Evolutionary conservation across 2,888 invertebrate species (phyloP), one percentile per base, ranked within the genome.

Genomic region (Automeris io): DNA sequence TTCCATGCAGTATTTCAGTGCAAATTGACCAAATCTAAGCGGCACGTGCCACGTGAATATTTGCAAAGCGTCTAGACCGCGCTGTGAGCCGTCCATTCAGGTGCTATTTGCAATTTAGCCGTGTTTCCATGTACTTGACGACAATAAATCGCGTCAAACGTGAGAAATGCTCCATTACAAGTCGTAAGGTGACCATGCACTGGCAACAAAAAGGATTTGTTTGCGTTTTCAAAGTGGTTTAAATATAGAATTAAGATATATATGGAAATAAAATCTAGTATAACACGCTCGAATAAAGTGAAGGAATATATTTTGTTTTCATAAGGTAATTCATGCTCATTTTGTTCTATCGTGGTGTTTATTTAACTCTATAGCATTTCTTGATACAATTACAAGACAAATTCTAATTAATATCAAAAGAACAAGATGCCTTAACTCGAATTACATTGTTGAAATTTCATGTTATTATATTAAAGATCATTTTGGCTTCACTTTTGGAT

Each of bases 111-210:
- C 66, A 75, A 67, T 71, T 61, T 60, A 57, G 51, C 46, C 45
- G 46, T 40, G 43, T 50, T 37, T 29, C 38, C 33, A 22, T 37
- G 13, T 24, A 36, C 51, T 36, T 42, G 38, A 42, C 43, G 40
- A 46, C 62, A 46, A 68, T 73, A 72, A 74, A 73, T 78, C 66
- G 55, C 56, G 56, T 57, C 56, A 53, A 51, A 54, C 49, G 54
- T 56, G 59, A 54, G 70, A 72, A 72, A 76, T 75, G 76, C 66
- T 62, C 65, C 68, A 70, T 74, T 70, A 62, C 56, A 44, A 55
- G 51, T 53, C 52, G 47, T 25, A 8, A 5, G 21, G 33, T 23
- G 16, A 24, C 35, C 33, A 40, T 21, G 21, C 16, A 24, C 35
- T 40, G 35, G 5, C 18, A 22, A 32, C 2, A 8, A 11, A 16